These are phyloP conservation scores for Lamprologus tigripictilis DNA, from an alignment of 2,113 vertebrate species.

Conservation along the genomic window DNA sequence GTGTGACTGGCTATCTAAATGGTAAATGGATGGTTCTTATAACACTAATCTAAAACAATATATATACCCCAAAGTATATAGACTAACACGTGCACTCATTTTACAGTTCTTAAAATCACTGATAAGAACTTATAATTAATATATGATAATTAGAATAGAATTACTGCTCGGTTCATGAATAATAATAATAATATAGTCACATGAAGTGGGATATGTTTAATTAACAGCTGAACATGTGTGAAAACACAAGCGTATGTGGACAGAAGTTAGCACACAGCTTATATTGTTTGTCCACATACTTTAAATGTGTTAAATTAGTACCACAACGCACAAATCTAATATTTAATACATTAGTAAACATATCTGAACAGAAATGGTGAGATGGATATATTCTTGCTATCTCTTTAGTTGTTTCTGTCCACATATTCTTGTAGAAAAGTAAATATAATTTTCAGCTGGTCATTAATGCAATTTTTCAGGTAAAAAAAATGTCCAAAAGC, in stretches of 20 bases:
- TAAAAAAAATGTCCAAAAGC: not conserved
- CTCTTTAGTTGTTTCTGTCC: not conserved
- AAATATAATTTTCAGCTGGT: not conserved
- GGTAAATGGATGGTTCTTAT: not conserved
- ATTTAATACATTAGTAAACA: not conserved
- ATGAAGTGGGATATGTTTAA: not conserved
- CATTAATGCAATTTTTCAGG: not conserved
- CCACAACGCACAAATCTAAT: not conserved
- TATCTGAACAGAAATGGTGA: not conserved
- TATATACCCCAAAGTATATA: not conserved
- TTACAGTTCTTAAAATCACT: not conserved
- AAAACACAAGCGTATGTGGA: not conserved
- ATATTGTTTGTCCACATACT: not conserved
- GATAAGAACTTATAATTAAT: not conserved
- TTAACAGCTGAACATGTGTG: not conserved
- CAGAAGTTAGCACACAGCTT: not conserved
- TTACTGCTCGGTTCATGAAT: not conserved
- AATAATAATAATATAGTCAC: not conserved
- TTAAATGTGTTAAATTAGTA: not conserved
- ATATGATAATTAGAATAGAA: not conserved
- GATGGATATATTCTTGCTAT: not conserved
- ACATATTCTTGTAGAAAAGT: not conserved
- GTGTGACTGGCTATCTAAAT: not conserved
- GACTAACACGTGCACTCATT: not conserved
- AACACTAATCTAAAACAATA: not conserved